Evolutionary conservation across 2,113 vertebrate genomes (phyloP).

Genomic region (Marcusenius ussheri): DNA sequence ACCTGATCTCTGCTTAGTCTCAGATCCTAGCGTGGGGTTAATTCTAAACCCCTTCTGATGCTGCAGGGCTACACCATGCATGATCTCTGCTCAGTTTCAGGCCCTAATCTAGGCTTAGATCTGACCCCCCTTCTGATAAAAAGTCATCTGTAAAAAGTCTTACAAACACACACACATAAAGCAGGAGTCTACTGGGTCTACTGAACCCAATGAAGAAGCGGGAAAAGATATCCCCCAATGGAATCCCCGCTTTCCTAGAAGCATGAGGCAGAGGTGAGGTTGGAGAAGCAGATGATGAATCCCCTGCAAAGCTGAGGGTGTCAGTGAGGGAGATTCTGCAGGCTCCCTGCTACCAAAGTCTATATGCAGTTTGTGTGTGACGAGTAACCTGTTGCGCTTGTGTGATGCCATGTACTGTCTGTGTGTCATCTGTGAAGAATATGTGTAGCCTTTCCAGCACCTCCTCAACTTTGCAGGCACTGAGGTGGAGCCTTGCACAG

Average conservation of each 20-base stretch:
- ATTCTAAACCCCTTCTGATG: neutral
- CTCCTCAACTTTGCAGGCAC: neutral
- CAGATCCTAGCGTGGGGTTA: neutral
- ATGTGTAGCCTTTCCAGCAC: neutral
- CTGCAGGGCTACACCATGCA: neutral
- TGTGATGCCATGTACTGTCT: neutral
- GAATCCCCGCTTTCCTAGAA: neutral
- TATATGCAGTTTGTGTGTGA: neutral
- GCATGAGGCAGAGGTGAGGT: neutral
- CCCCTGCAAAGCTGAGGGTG: neutral
- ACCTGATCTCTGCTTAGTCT: neutral
- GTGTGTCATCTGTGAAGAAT: neutral
- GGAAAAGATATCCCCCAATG: neutral
- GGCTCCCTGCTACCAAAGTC: neutral
- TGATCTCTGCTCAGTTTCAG: neutral
- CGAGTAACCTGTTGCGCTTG: neutral
- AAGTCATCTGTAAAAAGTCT: neutral
- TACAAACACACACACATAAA: slow-evolving; percentile 12
- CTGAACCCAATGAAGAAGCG: neutral
- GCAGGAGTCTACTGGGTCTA: neutral
- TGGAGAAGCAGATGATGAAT: neutral
- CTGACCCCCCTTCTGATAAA: neutral
- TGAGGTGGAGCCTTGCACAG: neutral
- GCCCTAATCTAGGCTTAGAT: neutral
- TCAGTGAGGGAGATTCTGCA: neutral